phyloP scores from a whole-genome alignment of 2,113 vertebrate species.

The Chionis minor region DNA sequence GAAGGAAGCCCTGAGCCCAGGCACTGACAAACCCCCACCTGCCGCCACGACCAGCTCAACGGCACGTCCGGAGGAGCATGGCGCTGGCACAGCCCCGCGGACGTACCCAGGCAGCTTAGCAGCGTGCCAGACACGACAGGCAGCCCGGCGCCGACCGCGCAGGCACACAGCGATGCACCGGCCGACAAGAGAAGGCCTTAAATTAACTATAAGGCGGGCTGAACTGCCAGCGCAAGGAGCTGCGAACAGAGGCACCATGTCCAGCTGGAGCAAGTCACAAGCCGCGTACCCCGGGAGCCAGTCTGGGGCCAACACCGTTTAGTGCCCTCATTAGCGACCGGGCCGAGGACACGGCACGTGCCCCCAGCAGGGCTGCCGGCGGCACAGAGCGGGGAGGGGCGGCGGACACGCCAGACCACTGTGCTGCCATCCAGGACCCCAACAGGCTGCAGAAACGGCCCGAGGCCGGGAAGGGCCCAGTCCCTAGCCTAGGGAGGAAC shows the following conservation, averaged over 20 bases:
- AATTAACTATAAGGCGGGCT: neutral
- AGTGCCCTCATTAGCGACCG: neutral
- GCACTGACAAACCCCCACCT: neutral
- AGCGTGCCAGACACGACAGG: neutral
- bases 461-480: neutral
- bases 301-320: accelerated
- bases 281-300: neutral
- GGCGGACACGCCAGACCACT: neutral
- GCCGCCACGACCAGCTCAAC: neutral
- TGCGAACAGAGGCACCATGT: accelerated
- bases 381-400: accelerated
- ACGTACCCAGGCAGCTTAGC: neutral
- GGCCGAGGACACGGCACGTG: accelerated
- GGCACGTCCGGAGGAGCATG: neutral
- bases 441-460: neutral
- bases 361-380: neutral
- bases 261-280: neutral
- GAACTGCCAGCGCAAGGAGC: neutral
- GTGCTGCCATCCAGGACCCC: neutral
- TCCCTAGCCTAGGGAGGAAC: neutral
- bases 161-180: neutral
- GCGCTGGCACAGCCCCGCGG: neutral
- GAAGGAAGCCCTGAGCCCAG: neutral
- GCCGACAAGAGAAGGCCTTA: neutral
- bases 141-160: accelerated